These are phyloP conservation scores for Clarias platycephalus DNA, from an alignment of 2,797 vertebrate genomes.

Conservation along the genomic window DNA sequence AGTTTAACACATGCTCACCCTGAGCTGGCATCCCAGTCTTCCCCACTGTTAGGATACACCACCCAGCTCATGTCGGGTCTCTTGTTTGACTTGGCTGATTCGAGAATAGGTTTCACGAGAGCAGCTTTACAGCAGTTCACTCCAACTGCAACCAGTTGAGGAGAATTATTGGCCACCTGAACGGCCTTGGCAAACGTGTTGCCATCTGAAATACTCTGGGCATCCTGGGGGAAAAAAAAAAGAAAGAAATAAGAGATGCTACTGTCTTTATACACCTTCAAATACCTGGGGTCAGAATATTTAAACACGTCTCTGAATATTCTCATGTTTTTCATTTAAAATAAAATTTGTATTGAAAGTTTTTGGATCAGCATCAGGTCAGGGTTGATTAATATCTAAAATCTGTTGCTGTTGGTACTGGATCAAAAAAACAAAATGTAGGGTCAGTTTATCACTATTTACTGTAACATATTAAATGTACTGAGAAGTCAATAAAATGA, in stretches of 20 bases:
- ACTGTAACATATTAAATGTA: neutral
- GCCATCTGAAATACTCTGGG: constrained; percentile 71
- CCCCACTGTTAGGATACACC: constrained; percentile 82
- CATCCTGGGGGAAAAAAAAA: constrained; percentile 59
- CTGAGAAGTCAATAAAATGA: neutral
- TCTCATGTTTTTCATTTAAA: neutral
- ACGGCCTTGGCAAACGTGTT: constrained; percentile 71
- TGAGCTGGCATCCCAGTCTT: constrained; percentile 68
- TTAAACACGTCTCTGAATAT: neutral
- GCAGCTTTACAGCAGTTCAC: constrained; percentile 77
- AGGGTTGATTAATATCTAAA: neutral
- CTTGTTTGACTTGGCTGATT: constrained; percentile 62
- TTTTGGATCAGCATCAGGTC: neutral
- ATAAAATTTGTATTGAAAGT: neutral
- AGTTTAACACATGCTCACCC: constrained; percentile 66
- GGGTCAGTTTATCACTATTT: too few species aligned
- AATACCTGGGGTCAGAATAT: neutral
- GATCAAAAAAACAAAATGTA: neutral
- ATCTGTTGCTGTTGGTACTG: neutral
- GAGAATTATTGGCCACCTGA: constrained; percentile 61
- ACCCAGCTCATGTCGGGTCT: constrained; percentile 71
- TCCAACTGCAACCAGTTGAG: constrained; percentile 77
- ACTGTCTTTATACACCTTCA: neutral
- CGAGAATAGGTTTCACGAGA: constrained; percentile 72
- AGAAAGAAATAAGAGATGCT: neutral